Evolutionary conservation across 2,113 vertebrate genomes (phyloP).

Genomic region (Grus americana): DNA sequence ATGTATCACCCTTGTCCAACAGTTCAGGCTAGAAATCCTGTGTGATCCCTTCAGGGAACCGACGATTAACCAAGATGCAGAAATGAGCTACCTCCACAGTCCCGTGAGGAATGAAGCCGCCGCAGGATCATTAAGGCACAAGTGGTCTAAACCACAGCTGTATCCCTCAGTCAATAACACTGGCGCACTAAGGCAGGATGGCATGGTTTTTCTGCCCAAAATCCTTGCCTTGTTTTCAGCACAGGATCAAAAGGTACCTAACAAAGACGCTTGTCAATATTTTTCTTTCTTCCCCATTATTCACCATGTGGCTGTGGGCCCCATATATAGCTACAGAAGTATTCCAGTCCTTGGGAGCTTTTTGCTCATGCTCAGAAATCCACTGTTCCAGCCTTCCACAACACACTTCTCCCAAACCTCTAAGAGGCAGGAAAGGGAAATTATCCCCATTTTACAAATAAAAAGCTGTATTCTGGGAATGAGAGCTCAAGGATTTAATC

Average conservation of each 20-base stretch:
- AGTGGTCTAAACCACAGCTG: background rate
- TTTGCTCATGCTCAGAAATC: background rate
- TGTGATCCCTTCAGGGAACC: background rate
- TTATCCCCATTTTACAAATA: background rate
- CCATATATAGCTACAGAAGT: fast-evolving
- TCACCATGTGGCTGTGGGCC: background rate
- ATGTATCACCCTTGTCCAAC: no score
- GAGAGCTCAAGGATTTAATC: background rate
- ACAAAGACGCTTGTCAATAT: background rate
- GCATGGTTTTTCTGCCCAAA: background rate
- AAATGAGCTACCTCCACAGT: background rate
- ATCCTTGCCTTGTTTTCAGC: background rate
- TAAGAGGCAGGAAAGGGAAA: background rate
- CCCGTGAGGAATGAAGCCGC: background rate
- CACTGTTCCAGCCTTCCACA: background rate
- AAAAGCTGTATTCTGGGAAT: background rate
- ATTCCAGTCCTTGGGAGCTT: background rate
- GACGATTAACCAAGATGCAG: background rate
- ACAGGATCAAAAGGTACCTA: background rate
- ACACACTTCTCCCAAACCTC: background rate
- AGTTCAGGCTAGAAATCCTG: background rate
- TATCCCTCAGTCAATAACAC: background rate
- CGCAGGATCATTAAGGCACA: no score
- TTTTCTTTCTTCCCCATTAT: background rate
- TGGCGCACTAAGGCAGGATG: background rate